Base-by-base conservation (phyloP, 1,140 invertebrate species). In the Apis dorsata region DNA sequence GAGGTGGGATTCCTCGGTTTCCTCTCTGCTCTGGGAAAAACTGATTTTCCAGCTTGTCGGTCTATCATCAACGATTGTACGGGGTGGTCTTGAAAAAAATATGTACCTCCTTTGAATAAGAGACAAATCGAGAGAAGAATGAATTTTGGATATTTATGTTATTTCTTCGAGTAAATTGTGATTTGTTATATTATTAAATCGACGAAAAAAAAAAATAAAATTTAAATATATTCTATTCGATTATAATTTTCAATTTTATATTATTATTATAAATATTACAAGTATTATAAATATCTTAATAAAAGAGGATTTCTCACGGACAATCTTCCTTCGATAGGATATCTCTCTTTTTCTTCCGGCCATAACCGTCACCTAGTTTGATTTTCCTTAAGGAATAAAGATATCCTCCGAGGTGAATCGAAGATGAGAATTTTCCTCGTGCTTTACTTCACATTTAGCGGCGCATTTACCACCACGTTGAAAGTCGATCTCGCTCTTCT, bases 21-120 rank as follows among this genome's bases (percentile, higher is more conserved):
- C 21, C 34, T 24, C 24, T 24, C 15, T 15, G 11, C 5, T 2
- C 17, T 13, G 17, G 15, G 72, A 24, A 75, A 75, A 75, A 75
- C 72, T 75, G 72, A 75, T 75, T 63, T 75, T 62, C 72, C 72
- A 74, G 21, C 19, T 34, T 74, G 57, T 11, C 72, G 34, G 72
- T 44, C 57, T 62, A 49, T 74, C 60, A 62, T 60, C 62, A n/a
- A 19, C 21, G 1, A n/a, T 4, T 24, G 21, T 57, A 62, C 59
- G n/a, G 59, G 72, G 21, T 49, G 34, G 19, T 11, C 19, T 15
- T 3, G 13, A 55, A 28, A 53, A 71, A 71, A 15, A 24, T 12
- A 68, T n/a, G 12, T 51, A n/a, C 7, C 2, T 24, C 3, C 34
- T 34, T 34, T 34, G 34, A 28, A 28, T 28, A 28, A 28, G 28